Conservation (phyloP, 2,113 vertebrate genomes). For the Tretioscincus oriximinensis region DNA sequence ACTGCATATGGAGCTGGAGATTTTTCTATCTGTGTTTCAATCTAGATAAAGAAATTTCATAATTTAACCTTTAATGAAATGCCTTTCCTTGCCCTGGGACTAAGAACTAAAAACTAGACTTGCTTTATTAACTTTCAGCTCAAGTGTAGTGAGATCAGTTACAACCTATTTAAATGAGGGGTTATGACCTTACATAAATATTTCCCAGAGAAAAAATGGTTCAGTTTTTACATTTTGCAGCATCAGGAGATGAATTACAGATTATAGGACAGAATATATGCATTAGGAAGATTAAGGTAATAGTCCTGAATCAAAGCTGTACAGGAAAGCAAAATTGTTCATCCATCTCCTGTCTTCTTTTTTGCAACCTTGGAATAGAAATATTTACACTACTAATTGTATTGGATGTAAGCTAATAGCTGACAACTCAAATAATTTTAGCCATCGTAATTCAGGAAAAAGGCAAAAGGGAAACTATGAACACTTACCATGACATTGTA, state of each 20-base stretch:
- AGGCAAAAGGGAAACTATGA: conserved; percentile 6
- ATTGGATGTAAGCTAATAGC: conserved; percentile 11
- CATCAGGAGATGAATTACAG: conserved; percentile 42
- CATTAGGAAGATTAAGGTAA: conserved; percentile 44
- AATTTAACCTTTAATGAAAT: neutral
- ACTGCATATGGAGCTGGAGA: neutral
- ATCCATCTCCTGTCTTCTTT: neutral
- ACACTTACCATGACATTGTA: neutral
- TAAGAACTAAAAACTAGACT: neutral
- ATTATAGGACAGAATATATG: conserved; percentile 29
- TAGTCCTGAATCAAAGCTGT: conserved; percentile 66
- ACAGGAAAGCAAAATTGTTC: conserved; percentile 23
- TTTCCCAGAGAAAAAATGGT: conserved; percentile 41
- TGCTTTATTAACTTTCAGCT: conserved; percentile 6
- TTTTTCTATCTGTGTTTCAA: neutral
- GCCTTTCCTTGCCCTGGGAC: neutral
- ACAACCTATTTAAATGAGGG: neutral
- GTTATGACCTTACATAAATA: conserved; percentile 46
- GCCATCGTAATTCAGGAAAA: neutral
- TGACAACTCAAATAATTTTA: neutral
- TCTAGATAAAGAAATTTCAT: neutral
- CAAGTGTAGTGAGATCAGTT: neutral
- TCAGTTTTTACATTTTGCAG: conserved; percentile 30
- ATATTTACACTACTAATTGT: conserved; percentile 1
- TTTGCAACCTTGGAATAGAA: conserved; percentile 7